Conservation (phyloP, 2,888 invertebrate species). For the Clivina fossor region DNA sequence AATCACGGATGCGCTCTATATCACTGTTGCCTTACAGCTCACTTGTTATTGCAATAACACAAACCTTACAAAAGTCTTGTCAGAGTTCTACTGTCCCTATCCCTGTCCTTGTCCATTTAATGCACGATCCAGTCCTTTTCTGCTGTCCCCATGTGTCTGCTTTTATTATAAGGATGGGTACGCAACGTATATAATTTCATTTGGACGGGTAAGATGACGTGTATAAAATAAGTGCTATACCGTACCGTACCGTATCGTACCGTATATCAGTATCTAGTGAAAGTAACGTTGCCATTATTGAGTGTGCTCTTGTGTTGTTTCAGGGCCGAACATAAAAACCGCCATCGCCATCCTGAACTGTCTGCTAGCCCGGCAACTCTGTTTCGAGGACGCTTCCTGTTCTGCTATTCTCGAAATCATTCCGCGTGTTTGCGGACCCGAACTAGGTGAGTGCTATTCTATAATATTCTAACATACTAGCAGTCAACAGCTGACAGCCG, state of each 20-base stretch:
- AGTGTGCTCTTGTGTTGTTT: conserved; percentile 11
- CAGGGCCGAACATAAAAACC: conserved; percentile 80
- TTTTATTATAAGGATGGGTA: conserved; percentile 4
- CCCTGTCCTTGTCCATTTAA: background rate
- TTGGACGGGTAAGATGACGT: conserved; percentile 4
- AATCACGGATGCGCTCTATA: conserved; percentile 20
- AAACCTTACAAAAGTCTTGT: background rate
- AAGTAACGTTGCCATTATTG: conserved; percentile 16
- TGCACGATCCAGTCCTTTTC: background rate
- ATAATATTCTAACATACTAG: no score
- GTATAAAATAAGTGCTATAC: background rate
- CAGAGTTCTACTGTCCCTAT: background rate
- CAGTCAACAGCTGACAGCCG: no score
- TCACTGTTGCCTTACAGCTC: no score
- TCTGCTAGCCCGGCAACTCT: conserved; percentile 82
- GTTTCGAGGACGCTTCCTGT: conserved; percentile 88
- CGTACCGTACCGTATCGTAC: no score
- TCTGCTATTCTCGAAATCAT: conserved; percentile 88
- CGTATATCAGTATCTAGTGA: no score
- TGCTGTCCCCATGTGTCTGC: background rate
- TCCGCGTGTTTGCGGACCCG: conserved; percentile 87
- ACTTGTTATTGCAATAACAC: background rate
- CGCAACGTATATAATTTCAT: conserved; percentile 13
- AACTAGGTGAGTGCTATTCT: conserved; percentile 72
- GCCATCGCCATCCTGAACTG: conserved; percentile 84